Percentiles rank a stretch among this genome's conserved stretches.
Evolutionary conservation across 2,797 vertebrate genomes (phyloP).

Genomic region (Merluccius polli): DNA sequence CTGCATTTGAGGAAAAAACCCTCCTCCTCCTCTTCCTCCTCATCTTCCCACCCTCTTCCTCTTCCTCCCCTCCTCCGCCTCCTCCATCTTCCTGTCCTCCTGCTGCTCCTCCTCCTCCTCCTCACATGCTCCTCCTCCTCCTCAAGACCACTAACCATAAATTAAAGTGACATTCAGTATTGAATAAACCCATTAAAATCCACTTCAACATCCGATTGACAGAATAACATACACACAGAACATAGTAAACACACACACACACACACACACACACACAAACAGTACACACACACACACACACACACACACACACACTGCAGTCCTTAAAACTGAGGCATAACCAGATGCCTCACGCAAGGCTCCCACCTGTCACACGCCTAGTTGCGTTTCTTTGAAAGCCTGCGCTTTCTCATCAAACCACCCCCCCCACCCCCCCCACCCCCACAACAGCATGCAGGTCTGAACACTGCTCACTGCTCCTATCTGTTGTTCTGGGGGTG

Average conservation of each 20-base stretch:
- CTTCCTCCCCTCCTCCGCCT: not conserved
- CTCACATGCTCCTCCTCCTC: no score
- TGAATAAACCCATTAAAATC: not conserved
- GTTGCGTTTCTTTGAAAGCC: not conserved
- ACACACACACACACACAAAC: not conserved
- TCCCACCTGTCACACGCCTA: conserved; percentile 3
- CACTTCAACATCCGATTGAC: not conserved
- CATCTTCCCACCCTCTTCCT: not conserved
- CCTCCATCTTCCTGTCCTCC: no score
- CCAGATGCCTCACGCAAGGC: not conserved
- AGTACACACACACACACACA: not conserved
- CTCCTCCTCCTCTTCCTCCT: not conserved
- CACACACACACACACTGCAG: not conserved
- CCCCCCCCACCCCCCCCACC: not conserved
- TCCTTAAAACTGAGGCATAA: not conserved
- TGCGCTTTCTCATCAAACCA: not conserved
- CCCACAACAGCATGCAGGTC: not conserved
- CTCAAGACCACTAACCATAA: conserved; percentile 6
- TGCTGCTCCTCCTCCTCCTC: not conserved
- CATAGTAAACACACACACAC: not conserved
- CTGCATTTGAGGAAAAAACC: not conserved
- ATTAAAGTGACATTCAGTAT: not conserved
- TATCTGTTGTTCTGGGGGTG: no score
- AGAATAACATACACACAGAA: conserved; percentile 3
- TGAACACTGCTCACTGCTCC: not conserved